These are phyloP conservation scores for Girardia tigrina DNA, from an alignment of 2,888 invertebrate species.

Conservation along the genomic window DNA sequence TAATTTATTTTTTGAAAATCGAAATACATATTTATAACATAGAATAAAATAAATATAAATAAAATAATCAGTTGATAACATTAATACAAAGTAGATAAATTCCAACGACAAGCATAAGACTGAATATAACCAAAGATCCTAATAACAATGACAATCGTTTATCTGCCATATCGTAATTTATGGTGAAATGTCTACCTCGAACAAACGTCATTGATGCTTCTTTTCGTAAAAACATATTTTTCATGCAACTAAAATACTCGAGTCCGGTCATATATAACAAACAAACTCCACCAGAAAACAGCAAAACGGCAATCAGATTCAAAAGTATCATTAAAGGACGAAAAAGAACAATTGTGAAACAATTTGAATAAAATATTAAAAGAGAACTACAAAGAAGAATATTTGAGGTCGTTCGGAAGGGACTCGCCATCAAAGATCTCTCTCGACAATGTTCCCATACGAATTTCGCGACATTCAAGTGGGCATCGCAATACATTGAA, in stretches of 20 bases:
- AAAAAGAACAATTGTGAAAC: slow-evolving; percentile 17
- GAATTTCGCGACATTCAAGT: neutral
- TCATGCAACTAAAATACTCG: neutral
- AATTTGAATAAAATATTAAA: neutral
- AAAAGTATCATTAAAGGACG: neutral
- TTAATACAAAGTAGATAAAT: slow-evolving; percentile 11
- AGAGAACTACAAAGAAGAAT: neutral
- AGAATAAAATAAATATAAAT: too few relatives aligned
- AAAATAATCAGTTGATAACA: neutral
- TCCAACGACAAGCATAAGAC: neutral
- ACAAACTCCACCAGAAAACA: neutral
- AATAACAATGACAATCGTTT: neutral
- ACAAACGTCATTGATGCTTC: neutral
- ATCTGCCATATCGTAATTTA: neutral
- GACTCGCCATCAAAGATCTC: neutral
- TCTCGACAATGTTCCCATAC: neutral
- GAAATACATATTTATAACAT: too few relatives aligned
- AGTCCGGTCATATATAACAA: neutral
- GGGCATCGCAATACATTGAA: neutral
- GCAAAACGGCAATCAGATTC: neutral
- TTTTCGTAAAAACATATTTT: neutral
- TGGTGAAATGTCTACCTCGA: neutral
- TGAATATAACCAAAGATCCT: neutral
- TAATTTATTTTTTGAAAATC: too few relatives aligned
- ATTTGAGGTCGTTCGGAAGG: neutral